Evolutionary conservation across 2,113 vertebrate genomes (phyloP).

Genomic region (Tringa solitaria): DNA sequence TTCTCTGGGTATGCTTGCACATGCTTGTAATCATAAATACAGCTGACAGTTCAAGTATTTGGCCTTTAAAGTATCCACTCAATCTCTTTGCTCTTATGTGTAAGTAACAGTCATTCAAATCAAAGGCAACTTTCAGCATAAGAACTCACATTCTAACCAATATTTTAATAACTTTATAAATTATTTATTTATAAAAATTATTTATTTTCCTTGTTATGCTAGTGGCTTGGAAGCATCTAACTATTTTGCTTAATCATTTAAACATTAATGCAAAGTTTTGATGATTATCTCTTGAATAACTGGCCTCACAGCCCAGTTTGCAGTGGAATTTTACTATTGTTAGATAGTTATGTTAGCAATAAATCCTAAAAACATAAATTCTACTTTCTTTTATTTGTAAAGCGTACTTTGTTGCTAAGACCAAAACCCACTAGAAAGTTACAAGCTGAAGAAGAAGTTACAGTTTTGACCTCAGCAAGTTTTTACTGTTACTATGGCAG

Average conservation of each 20-base stretch:
- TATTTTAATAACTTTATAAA: background rate
- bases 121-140: background rate
- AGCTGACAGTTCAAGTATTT: constrained; percentile 23
- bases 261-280: background rate
- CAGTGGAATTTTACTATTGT: background rate
- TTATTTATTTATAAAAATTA: background rate
- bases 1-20: background rate
- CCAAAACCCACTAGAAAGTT: background rate
- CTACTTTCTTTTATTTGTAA: background rate
- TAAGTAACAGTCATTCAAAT: background rate
- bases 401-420: background rate
- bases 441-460: background rate
- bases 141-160: background rate
- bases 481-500: background rate
- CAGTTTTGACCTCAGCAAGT: background rate
- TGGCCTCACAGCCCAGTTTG: background rate
- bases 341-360: background rate
- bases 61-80: background rate
- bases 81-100: background rate
- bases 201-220: background rate
- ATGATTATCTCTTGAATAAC: background rate
- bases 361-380: background rate
- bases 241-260: background rate
- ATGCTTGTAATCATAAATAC: constrained; percentile 32
- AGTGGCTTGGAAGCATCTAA: background rate